Evolutionary conservation across 1,140 invertebrate species (phyloP).

Genomic region (Caenorhabditis inopinata): DNA sequence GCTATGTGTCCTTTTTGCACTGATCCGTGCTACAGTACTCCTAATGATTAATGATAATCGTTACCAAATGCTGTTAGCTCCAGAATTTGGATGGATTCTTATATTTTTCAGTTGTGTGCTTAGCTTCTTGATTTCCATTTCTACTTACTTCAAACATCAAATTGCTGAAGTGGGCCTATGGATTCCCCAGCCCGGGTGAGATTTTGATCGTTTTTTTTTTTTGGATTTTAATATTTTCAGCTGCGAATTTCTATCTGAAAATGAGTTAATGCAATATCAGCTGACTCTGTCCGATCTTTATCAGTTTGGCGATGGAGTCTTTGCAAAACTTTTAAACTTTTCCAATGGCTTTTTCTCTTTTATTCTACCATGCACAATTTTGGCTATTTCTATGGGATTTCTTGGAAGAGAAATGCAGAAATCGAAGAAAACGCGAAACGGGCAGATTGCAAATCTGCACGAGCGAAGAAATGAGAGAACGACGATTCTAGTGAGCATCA

Average conservation of each 20-base stretch:
- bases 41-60: background rate
- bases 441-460: background rate
- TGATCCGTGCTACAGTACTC: background rate
- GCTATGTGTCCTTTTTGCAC: background rate
- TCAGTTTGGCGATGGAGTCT: conserved; percentile 5
- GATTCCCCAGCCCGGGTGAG: background rate
- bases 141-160: background rate
- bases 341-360: background rate
- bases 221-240: background rate
- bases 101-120: background rate
- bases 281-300: background rate
- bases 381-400: background rate
- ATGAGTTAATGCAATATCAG: background rate
- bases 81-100: background rate
- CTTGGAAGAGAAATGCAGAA: background rate
- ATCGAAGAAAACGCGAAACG: background rate
- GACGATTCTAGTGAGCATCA: background rate
- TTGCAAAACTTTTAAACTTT: background rate
- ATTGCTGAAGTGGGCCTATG: background rate
- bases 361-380: background rate
- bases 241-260: background rate
- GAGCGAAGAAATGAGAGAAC: background rate
- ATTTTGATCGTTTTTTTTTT: background rate
- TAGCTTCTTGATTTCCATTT: background rate
- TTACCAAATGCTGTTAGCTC: conserved; percentile 1